Evolutionary conservation across 2,797 vertebrate species (phyloP).

Genomic region (Staurois parvus): DNA sequence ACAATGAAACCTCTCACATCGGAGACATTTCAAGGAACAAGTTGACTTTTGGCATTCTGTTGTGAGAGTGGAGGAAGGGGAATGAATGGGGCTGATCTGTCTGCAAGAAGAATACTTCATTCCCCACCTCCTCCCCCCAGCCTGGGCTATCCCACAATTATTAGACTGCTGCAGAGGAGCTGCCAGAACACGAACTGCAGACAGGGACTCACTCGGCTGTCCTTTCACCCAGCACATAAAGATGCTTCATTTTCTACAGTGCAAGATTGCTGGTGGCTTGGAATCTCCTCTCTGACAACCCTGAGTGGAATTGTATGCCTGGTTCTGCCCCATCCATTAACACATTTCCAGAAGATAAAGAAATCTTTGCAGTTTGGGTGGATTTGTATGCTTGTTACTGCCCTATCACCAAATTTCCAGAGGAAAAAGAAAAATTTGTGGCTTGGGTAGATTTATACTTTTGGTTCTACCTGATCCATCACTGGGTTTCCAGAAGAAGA

Average conservation of each 20-base stretch:
- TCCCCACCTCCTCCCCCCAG: neutral
- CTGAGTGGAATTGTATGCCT: neutral
- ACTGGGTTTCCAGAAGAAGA: too few species aligned
- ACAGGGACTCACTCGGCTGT: neutral
- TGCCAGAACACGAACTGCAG: conserved; percentile 22
- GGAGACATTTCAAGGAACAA: too few species aligned
- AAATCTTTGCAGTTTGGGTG: neutral
- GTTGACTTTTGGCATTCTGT: too few species aligned
- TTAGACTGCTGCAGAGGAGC: conserved; percentile 8
- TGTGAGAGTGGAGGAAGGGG: neutral
- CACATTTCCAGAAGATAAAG: too few species aligned
- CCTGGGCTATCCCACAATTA: conserved; percentile 43
- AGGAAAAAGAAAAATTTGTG: too few species aligned
- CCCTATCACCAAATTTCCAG: too few species aligned
- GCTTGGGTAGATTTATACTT: too few species aligned
- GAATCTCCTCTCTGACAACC: too few species aligned
- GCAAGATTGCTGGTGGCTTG: too few species aligned
- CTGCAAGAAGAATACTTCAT: neutral
- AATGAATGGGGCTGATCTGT: conserved; percentile 21
- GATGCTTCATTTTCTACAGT: too few species aligned
- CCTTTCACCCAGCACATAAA: neutral
- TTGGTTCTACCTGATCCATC: too few species aligned
- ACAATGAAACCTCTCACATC: too few species aligned
- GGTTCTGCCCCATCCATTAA: neutral
- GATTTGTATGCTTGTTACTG: neutral